Base-by-base conservation (phyloP, 1,140 invertebrate genomes). In the Cydia pomonella region DNA sequence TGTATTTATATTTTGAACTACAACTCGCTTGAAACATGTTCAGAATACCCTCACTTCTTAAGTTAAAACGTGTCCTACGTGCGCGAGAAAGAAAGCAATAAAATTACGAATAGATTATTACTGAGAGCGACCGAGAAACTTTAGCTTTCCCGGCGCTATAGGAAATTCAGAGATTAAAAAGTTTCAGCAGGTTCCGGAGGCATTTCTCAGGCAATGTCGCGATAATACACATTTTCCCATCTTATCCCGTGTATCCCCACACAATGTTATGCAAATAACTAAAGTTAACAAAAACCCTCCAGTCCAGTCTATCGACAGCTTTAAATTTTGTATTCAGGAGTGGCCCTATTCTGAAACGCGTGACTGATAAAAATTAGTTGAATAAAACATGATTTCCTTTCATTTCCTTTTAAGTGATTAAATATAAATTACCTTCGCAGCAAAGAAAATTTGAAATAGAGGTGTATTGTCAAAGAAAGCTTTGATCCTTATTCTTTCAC, bases 101-200 rank as follows among this genome's bases (percentile, higher is more conserved):
- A 69, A 69, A 69, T 69, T 69, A 69, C 29, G 64, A 38, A 69
- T 69, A 69, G n/a, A 41, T 69, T 69, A 69, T 69, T 41, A 38
- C 29, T 18, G 7, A n/a, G 29, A 66, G 63, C 75, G 73, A 72
- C 79, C 75, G 73, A 75, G 76, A 76, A 83, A 75, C 81, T 84
- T 73, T 71, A 81, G 77, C 79, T 80, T 84, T 79, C 78, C 82
- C 79, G 79, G 77, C 75, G 75, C 73, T 79, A 78, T 73, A 78
- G 50, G 80, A 86, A 84, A 75, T 84, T 83, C 73, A 79, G 77
- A 82, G 82, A 85, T 84, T 84, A 85, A 84, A 84, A 82, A 84
- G 82, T 86, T 86, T 79, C 72, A 77, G 80, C 74, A 75, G 76
- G 82, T 85, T 83, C 80, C 71, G 79, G 81, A 81, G 79, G 79